Conservation (phyloP, 2,113 vertebrate species). For the Grallaria varia region DNA sequence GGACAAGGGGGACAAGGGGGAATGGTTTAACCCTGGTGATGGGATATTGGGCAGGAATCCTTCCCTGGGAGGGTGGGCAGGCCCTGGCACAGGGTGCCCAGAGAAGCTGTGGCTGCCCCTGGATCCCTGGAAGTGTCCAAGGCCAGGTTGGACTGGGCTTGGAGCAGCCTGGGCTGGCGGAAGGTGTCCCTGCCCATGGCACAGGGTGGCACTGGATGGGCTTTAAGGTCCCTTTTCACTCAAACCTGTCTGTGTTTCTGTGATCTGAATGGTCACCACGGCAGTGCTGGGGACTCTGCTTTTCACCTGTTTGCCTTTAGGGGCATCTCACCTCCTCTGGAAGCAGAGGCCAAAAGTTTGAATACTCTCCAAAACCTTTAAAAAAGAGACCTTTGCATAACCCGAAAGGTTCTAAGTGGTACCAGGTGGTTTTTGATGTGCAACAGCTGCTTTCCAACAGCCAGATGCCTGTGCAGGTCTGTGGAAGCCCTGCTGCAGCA, state of each 20-base stretch:
- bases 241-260: not conserved
- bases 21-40: not conserved
- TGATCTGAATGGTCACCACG: not conserved
- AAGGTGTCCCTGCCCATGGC: not conserved
- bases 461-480: not conserved
- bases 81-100: not conserved
- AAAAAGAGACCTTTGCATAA: not conserved
- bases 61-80: not conserved
- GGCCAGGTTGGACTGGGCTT: not conserved
- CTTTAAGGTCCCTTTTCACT: not conserved
- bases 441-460: not conserved
- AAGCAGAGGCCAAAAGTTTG: not conserved
- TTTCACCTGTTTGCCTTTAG: not conserved
- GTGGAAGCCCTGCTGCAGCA: not conserved
- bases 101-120: not conserved
- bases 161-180: not conserved
- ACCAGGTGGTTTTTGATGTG: not conserved
- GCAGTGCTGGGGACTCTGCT: rapidly evolving
- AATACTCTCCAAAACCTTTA: not conserved
- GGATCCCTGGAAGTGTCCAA: not conserved
- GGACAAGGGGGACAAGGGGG: not conserved
- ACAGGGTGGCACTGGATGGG: not conserved
- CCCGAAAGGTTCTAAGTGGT: not conserved
- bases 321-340: not conserved
- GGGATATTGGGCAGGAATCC: not conserved